phyloP scores from a whole-genome alignment of 2,888 invertebrate species.

The Drosophila siamana region DNA sequence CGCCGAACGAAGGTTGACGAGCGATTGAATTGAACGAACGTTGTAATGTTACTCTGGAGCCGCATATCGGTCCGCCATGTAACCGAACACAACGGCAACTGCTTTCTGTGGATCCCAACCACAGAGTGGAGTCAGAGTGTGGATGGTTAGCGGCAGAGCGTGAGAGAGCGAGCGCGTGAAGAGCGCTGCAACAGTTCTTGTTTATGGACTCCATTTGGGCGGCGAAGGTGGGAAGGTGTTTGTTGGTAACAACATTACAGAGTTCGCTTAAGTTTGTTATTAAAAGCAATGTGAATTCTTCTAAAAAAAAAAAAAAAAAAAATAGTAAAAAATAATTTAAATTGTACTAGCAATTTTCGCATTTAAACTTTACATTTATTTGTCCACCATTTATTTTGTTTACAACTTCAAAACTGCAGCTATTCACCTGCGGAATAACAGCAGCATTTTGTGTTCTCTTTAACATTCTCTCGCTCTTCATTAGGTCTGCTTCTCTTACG shows the following conservation, averaged over 20 bases:
- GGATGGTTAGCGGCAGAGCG: neutral
- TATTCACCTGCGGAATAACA: constrained; percentile 25
- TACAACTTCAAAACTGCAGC: neutral
- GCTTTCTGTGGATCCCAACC: constrained; percentile 56
- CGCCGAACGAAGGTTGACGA: constrained; percentile 79
- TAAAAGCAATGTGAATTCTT: neutral
- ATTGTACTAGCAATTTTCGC: too few relatives aligned
- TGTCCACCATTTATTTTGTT: neutral
- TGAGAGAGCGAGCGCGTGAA: constrained; percentile 15
- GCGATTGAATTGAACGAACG: constrained; percentile 73
- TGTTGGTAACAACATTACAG: neutral
- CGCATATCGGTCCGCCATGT: constrained; percentile 35
- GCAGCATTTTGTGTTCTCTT: neutral
- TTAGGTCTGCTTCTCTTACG: neutral
- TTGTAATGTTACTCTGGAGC: constrained; percentile 64
- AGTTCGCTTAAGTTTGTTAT: too few relatives aligned
- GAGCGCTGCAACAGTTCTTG: constrained; percentile 5
- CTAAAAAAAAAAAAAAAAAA: neutral
- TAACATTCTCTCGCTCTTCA: neutral
- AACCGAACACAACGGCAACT: constrained; percentile 38
- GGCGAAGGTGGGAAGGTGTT: neutral
- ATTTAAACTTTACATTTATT: neutral
- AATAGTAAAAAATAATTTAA: neutral
- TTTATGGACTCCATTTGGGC: constrained; percentile 38
- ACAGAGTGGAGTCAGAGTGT: constrained; percentile 1